Evolutionary conservation across 2,113 vertebrate genomes (phyloP), one percentile per base, ranked within the genome.

Genomic region (Podarcis raffonei): DNA sequence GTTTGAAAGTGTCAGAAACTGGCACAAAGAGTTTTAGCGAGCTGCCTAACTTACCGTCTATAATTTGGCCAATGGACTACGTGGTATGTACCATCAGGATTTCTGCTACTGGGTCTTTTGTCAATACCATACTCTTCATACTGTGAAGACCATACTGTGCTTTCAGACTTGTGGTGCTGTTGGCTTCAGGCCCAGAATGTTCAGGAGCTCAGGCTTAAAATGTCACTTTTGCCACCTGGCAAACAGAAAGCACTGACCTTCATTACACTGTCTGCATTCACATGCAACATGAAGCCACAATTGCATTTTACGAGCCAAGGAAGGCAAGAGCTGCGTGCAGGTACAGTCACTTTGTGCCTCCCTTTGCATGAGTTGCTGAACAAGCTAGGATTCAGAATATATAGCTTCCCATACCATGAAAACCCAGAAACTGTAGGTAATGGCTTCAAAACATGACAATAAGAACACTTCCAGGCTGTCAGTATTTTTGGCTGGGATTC

Each of bases 1-100:
- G 69, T 85, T 93, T 86, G 85, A 85, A 92, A 79, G 71, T 92
- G 53, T 76, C 91, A 92, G 93, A 93, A 94, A 94, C 66, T 84
- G 11, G 0, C 88, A 71, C 90, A 94, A 90, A 74, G 85, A 94
- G 94, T 95, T 95, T 81, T 92, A 91, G 80, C 89, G 91, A 91
- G 85, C 87, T 93, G 95, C 91, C 88, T 74, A 79, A 93, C 69
- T 86, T 32, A 74, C 0, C 16, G 92, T 92, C 92, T 91, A 79
- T 83, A 87, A 69, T 91, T 92, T 92, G 32, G 37, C 16, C 35
- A 74, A 74, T 74, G 25, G 4, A 23, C 30, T 57, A 35, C 5
- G 30, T 35, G 35, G 30, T 57, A 16, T 57, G 42, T 4, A 82
- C 13, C 20, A 39, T 9, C 42, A 82, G 32, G 37, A 71, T 71